Evolutionary conservation across 2,888 invertebrate species (phyloP), one percentile per base, ranked within the genome.

Genomic region (Kuschelorhynchus macadamiae): DNA sequence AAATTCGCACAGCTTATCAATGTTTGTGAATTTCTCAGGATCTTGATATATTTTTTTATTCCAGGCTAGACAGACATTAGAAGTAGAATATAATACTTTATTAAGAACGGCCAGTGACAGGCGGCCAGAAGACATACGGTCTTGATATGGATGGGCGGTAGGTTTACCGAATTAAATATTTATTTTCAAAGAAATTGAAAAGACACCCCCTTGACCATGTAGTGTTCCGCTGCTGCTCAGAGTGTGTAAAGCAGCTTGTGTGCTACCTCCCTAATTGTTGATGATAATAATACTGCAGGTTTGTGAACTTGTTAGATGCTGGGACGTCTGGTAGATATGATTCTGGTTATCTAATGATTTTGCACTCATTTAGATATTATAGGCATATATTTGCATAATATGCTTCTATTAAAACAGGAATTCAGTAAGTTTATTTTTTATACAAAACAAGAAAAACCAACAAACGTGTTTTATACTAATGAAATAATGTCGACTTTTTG

Each of bases 1-100:
- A n/a, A n/a, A n/a, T n/a, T n/a, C n/a, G 5, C 9, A 32, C 32
- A 46, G 17, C 18, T 1, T 5, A 20, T n/a, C n/a, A 18, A 46
- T 18, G 18, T 46, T 18, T 2, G 3, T n/a, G n/a, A 12, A 39
- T 39, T 12, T 2, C 39, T 3, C n/a, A 9, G n/a, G n/a, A 14
- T 14, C 3, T 2, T 12, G 14, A 39, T 2, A 44, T 44, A n/a
- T 25, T 30, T 30, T 52, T 30, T 50, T 41, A 57, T 83, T 84
- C 0, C 83, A 97, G 97, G 95, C 94, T 79, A 91, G 97, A 71
- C 96, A 97, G 85, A 87, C 92, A 79, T 87, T 98, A 80, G 97
- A 97, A 82, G 86, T 93, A 84, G 98, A 98, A 86, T 97, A 97
- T 85, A 89, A 90, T 80, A 94, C 92, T 84, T 87, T 98, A 78